phyloP scores from a whole-genome alignment of 2,113 vertebrate species.

The Marcusenius ussheri region DNA sequence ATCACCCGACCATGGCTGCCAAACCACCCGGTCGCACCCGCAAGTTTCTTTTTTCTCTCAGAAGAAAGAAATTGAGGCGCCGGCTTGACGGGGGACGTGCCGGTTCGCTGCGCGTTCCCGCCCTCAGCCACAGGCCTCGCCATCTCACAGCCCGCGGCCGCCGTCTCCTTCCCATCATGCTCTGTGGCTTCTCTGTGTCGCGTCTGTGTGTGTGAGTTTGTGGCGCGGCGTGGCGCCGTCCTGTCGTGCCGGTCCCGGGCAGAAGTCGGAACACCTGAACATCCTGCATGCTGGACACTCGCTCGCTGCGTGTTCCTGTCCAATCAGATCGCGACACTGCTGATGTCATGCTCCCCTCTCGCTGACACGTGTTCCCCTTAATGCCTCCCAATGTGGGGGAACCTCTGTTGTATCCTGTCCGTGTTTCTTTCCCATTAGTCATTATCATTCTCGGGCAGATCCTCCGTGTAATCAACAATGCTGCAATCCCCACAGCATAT shows the following conservation, averaged over 20 bases:
- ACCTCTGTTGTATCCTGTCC: background rate
- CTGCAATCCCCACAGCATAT: background rate
- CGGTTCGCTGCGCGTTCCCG: background rate
- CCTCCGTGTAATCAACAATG: background rate
- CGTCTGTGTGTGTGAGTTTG: slow-evolving; percentile 10
- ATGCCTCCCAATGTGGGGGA: background rate
- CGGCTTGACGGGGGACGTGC: background rate
- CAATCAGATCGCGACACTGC: background rate
- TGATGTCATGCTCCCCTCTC: background rate
- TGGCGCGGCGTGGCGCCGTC: background rate
- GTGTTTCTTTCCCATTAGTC: background rate
- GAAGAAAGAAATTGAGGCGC: slow-evolving; percentile 12
- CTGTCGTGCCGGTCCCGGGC: background rate
- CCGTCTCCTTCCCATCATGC: slow-evolving; percentile 7
- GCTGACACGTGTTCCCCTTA: background rate
- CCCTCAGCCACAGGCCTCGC: background rate
- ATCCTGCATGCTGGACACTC: background rate
- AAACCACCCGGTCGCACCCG: background rate
- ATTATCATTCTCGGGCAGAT: background rate
- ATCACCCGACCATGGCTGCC: background rate
- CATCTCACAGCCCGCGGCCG: slow-evolving; percentile 1
- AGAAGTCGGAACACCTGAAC: background rate
- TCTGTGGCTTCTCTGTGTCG: slow-evolving; percentile 12
- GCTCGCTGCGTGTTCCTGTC: background rate
- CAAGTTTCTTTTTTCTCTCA: slow-evolving; percentile 13